Percentiles rank a stretch among this genome's conserved stretches.
phyloP scores from a whole-genome alignment of 2,113 vertebrate species.

The Phoxinus phoxinus region DNA sequence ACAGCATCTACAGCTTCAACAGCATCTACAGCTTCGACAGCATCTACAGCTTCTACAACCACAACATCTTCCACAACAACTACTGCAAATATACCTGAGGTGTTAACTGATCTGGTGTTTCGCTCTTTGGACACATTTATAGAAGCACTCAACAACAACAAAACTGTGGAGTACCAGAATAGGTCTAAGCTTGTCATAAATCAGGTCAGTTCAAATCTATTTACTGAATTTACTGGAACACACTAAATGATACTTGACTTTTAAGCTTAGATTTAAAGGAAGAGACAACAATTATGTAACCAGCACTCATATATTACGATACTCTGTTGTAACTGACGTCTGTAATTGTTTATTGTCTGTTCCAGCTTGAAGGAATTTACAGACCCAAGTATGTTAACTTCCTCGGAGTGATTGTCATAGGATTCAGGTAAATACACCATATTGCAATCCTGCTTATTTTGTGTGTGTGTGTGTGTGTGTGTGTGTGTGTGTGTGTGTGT shows the following conservation, averaged over 20 bases:
- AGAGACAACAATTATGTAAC: background rate
- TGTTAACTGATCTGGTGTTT: background rate
- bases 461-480: too few relatives aligned
- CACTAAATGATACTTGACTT: background rate
- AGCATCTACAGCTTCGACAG: background rate
- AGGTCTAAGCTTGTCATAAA: background rate
- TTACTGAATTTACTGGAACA: background rate
- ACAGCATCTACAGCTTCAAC: background rate
- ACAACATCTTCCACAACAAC: background rate
- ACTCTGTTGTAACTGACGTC: background rate
- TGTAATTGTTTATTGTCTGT: background rate
- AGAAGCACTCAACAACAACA: background rate
- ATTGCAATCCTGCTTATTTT: background rate
- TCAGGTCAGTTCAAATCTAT: background rate
- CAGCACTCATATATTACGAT: background rate
- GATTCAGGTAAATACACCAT: background rate
- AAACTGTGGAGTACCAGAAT: background rate
- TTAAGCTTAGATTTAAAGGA: background rate
- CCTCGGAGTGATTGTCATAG: background rate
- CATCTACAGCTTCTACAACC: background rate
- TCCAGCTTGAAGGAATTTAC: background rate
- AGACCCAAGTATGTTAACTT: background rate
- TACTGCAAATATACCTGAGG: background rate
- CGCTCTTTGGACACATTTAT: background rate
- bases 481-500: too few relatives aligned